phyloP scores from a whole-genome alignment of 2,888 invertebrate genomes.

The Catotricha subobsoleta region DNA sequence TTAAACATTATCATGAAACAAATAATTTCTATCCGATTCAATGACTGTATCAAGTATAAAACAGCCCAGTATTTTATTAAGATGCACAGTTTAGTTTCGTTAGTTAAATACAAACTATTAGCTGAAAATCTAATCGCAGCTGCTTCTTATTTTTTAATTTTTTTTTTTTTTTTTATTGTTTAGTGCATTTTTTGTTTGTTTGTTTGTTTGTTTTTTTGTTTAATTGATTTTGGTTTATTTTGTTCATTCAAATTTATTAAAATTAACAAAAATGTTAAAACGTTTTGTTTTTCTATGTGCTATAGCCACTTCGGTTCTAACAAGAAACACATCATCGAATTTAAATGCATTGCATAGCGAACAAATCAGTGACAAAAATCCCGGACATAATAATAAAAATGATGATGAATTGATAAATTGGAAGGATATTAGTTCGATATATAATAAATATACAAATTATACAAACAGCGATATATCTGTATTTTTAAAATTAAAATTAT shows the following conservation, averaged over 20 bases:
- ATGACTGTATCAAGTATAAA: slow-evolving; percentile 5
- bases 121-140: not conserved
- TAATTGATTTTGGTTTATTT: not conserved
- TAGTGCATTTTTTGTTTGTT: too few species aligned
- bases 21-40: slow-evolving; percentile 5
- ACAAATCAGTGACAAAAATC: slow-evolving; percentile 1
- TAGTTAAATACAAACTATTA: not conserved
- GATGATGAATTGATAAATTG: slow-evolving; percentile 2
- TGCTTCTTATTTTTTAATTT: not conserved
- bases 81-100: slow-evolving; percentile 4
- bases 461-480: slow-evolving; percentile 4
- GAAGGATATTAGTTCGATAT: slow-evolving; percentile 4
- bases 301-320: not conserved
- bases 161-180: not conserved
- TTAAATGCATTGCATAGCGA: slow-evolving; percentile 2
- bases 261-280: slow-evolving; percentile 1
- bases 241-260: not conserved
- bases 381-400: slow-evolving; percentile 3
- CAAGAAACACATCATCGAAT: not conserved
- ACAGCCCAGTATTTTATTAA: slow-evolving; percentile 1
- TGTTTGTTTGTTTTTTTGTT: slow-evolving; percentile 1
- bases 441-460: slow-evolving; percentile 1
- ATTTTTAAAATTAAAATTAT: not conserved
- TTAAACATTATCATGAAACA: too few species aligned
- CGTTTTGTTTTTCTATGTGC: slow-evolving; percentile 2